Evolutionary conservation across 2,797 vertebrate species (phyloP).

Genomic region (Chrysocyon brachyurus): DNA sequence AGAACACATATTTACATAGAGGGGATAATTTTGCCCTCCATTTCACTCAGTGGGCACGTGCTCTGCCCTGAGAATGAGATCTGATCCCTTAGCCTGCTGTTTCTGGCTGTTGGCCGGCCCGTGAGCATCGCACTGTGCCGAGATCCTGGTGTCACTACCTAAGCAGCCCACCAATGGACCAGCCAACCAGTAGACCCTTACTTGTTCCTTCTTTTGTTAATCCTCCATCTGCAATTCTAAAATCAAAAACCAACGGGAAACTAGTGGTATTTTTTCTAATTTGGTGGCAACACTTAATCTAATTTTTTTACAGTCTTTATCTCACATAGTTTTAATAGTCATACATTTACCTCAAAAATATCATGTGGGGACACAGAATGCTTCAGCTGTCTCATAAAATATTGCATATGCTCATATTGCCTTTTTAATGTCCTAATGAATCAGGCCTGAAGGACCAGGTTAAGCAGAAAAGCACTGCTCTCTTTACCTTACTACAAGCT

Average conservation of each 20-base stretch:
- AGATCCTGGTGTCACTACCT: background rate
- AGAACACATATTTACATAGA: background rate
- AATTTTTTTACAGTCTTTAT: background rate
- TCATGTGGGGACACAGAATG: background rate
- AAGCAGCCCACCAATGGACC: background rate
- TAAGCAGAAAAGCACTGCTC: background rate
- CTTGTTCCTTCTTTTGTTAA: background rate
- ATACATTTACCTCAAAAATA: background rate
- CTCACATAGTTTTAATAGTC: background rate
- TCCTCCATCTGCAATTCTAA: background rate
- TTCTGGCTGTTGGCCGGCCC: too few species aligned
- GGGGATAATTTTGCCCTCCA: background rate
- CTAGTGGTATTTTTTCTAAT: background rate
- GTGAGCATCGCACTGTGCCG: rapidly evolving
- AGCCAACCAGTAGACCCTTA: background rate
- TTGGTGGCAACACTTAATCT: background rate
- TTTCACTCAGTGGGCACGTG: background rate
- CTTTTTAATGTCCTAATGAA: background rate
- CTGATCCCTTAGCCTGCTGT: background rate
- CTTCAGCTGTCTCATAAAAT: background rate
- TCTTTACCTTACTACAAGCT: background rate
- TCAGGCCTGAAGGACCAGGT: background rate
- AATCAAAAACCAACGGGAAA: background rate
- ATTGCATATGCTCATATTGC: background rate
- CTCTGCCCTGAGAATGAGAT: background rate